A percentile compares a stretch with the other conserved stretches of the same genome.
Evolutionary conservation across 2,888 invertebrate species (phyloP).

Genomic region (Onchidella celtica): DNA sequence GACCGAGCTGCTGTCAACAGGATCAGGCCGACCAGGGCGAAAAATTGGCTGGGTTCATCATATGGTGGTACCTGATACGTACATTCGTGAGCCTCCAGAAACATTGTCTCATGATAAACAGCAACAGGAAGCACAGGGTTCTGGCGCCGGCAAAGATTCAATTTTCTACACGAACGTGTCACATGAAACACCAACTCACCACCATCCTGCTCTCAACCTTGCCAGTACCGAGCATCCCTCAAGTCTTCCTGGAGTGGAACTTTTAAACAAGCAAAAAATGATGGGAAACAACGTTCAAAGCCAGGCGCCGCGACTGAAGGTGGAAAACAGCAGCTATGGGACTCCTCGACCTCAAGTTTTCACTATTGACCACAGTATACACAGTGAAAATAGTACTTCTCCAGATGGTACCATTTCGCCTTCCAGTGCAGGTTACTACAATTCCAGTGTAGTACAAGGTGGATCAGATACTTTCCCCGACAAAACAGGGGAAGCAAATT

Average conservation of each 20-base stretch:
- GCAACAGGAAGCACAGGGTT: background rate
- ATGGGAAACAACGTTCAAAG: background rate
- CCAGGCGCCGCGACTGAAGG: background rate
- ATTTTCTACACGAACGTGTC: conserved; percentile 11
- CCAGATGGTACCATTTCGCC: too few species aligned
- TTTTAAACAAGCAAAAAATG: background rate
- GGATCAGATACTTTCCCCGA: too few species aligned
- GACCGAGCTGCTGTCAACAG: background rate
- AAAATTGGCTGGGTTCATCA: conserved; percentile 33
- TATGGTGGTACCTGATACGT: conserved; percentile 22
- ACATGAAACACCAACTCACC: background rate
- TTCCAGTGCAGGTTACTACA: background rate
- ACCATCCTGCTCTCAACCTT: background rate
- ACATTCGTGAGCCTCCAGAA: background rate
- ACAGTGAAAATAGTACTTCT: too few species aligned
- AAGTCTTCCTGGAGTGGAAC: background rate
- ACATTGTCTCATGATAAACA: background rate
- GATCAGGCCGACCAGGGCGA: background rate
- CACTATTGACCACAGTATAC: background rate
- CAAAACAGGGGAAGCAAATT: background rate
- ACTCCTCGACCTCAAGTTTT: background rate
- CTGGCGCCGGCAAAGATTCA: background rate
- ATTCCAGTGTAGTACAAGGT: background rate
- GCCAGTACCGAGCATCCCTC: background rate
- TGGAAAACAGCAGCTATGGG: background rate